Base-by-base conservation (phyloP, 2,113 vertebrate genomes). In the Nothoprocta perdicaria region DNA sequence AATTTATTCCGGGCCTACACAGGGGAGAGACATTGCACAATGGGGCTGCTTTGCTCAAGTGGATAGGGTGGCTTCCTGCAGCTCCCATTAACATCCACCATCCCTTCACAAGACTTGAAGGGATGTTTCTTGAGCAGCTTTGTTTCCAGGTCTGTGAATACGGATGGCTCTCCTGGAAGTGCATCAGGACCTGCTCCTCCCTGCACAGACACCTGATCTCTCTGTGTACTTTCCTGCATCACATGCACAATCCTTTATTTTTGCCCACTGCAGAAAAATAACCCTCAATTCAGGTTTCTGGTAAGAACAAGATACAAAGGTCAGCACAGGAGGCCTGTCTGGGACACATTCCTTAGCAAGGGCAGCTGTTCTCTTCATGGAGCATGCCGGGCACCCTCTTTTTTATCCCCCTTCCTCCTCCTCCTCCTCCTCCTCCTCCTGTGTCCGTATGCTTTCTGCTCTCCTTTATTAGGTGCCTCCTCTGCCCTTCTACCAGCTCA, bases 1-100 rank as follows among this genome's bases (percentile, higher is more conserved):
- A 93, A 78, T 40, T 48, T 80, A 86, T 80, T 91, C 73, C 89
- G 58, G 78, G 66, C 63, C 52, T 88, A 61, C 88, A 90, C 87
- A 93, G 29, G 86, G 27, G 86, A 68, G 41, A 55, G 31, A 63
- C 33, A 58, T 38, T 2, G 17, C 58, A 94, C 86, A 66, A 93
- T 11, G 88, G 92, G 33, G 53, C 73, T 38, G 27, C 78, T 94
- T 63, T 74, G 45, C 27, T 90, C 5, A 41, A 69, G 50, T 31
- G 63, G 63, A 74, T 4, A 62, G 9, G 46, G 52, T 73, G 18
- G 38, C 87, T 72, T 84, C 40, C 46, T 75, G 45, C 41, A 90
- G 69, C 53, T 77, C 40, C 53, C 57, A 57, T 24, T 52, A 83
- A 81, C 31, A 80, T 80, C 31, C 27, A 67, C n/a, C 9, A 52